A percentile compares a stretch with the other conserved stretches of the same genome.
Conservation (phyloP, 2,888 invertebrate genomes). For the Drosophila prostipennis region DNA sequence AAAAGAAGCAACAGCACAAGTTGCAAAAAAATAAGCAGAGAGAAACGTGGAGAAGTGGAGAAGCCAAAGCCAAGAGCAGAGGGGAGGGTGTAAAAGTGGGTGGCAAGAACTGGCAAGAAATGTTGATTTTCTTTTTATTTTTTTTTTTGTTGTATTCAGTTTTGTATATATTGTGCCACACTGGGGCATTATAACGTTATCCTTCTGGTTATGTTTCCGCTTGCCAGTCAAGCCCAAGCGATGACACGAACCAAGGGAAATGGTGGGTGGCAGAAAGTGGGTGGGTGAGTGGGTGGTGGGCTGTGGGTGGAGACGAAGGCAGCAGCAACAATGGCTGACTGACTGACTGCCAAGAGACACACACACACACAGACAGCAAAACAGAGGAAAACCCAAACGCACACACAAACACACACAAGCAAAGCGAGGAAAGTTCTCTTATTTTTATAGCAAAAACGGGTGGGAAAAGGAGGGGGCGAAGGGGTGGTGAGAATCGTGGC, state of each 20-base stretch:
- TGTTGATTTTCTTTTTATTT: conserved; percentile 51
- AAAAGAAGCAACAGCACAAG: conserved; percentile 30
- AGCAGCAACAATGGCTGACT: conserved; percentile 75
- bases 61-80: conserved; percentile 33
- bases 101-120: conserved; percentile 60
- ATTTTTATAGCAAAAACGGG: conserved; percentile 55
- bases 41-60: conserved; percentile 36
- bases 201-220: conserved; percentile 84
- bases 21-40: conserved; percentile 14
- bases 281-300: background rate
- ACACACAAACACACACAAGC: conserved; percentile 23
- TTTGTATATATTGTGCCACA: conserved; percentile 72
- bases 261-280: conserved; percentile 1
- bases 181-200: conserved; percentile 84
- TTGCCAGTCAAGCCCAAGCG: conserved; percentile 73
- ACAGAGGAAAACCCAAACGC: conserved; percentile 19
- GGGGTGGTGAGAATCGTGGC: conserved; percentile 66
- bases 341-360: conserved; percentile 77
- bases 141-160: conserved; percentile 36
- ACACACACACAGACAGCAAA: conserved; percentile 16
- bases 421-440: conserved; percentile 74
- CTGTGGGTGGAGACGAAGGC: conserved; percentile 4
- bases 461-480: conserved; percentile 2
- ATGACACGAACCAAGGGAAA: conserved; percentile 36
- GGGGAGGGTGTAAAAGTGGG: background rate